phyloP scores from a whole-genome alignment of 2,113 vertebrate species.

The Brienomyrus brachyistius region DNA sequence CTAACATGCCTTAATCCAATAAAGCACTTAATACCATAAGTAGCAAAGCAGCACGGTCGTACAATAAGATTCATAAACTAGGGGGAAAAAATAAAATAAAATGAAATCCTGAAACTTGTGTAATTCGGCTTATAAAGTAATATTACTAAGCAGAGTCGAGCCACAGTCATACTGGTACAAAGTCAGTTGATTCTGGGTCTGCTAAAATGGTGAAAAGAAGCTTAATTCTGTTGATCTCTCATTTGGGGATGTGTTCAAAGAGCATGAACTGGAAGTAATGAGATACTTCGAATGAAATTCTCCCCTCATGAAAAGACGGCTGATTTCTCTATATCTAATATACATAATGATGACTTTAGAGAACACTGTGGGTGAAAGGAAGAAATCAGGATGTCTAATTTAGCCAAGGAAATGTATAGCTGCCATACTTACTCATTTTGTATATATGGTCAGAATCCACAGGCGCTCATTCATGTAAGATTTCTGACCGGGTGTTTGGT shows the following conservation, averaged over 20 bases:
- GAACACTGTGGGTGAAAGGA: not conserved
- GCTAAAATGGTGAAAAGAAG: not conserved
- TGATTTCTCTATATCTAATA: conserved; percentile 15
- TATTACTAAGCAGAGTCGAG: not conserved
- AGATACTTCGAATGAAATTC: conserved; percentile 5
- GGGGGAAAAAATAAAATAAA: not conserved
- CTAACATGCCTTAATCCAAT: not conserved
- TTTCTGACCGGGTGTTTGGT: not conserved
- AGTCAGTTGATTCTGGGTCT: not conserved
- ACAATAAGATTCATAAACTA: not conserved
- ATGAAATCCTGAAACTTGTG: conserved; percentile 1
- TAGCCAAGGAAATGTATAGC: not conserved
- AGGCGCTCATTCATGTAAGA: not conserved
- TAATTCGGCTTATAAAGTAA: conserved; percentile 1
- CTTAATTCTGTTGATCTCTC: conserved; percentile 14
- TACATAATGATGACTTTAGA: conserved; percentile 11
- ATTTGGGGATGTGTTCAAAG: conserved; percentile 7
- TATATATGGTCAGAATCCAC: not conserved
- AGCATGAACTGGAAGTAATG: conserved; percentile 13
- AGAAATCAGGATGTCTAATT: not conserved
- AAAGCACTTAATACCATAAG: not conserved
- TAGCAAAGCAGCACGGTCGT: not conserved
- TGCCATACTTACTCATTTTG: not conserved
- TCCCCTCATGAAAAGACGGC: not conserved
- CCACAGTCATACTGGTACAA: not conserved